These are phyloP conservation scores for Yasuhikotakia modesta DNA, from an alignment of 2,797 vertebrate genomes.

Conservation along the genomic window DNA sequence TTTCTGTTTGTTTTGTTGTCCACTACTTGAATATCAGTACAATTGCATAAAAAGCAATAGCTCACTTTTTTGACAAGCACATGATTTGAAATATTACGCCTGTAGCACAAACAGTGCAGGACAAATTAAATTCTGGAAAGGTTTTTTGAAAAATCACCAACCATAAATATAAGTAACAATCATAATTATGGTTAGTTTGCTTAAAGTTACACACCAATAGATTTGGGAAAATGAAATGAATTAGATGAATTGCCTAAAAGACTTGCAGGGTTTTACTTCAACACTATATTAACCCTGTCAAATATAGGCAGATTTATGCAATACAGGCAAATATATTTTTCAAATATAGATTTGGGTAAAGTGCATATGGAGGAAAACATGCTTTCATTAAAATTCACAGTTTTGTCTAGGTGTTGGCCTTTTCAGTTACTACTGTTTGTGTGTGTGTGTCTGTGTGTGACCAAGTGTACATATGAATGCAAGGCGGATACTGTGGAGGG, in stretches of 20 bases:
- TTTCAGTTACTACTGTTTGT: conserved; percentile 4
- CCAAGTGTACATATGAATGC: conserved; percentile 14
- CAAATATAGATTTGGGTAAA: not conserved
- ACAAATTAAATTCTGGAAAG: not conserved
- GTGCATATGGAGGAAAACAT: not conserved
- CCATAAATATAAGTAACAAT: not conserved
- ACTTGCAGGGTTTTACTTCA: not conserved
- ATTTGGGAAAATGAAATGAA: not conserved
- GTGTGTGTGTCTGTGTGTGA: conserved; percentile 9
- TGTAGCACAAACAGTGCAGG: not conserved
- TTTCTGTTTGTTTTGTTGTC: not conserved
- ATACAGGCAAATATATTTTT: too few species aligned
- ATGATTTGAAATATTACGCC: not conserved
- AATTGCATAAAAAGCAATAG: not conserved
- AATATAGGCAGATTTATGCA: too few species aligned
- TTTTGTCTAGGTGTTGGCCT: conserved; percentile 5
- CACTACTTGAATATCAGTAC: not conserved
- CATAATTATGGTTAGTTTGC: not conserved
- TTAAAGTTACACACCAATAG: not conserved
- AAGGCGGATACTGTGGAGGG: conserved; percentile 37
- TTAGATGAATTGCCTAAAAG: not conserved
- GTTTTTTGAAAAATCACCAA: not conserved
- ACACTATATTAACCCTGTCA: not conserved
- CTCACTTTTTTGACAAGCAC: not conserved
- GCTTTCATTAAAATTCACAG: too few species aligned